phyloP scores from a whole-genome alignment of 37 sponge, comb jelly and placozoan genomes.

The Chondrosia reniformis region DNA sequence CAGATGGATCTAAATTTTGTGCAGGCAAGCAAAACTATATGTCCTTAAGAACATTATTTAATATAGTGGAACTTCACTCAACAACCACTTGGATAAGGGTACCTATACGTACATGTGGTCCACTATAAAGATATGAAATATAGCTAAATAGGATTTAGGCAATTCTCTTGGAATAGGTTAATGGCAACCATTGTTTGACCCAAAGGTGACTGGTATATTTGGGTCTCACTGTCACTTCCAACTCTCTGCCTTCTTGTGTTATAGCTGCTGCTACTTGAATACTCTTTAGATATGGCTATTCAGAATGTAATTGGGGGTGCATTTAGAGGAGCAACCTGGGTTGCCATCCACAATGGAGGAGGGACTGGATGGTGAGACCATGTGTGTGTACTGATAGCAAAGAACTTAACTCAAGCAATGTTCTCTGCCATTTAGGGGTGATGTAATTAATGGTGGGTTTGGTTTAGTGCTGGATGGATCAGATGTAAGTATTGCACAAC shows the following conservation, averaged over 20 bases:
- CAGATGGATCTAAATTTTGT: conserved; percentile 95
- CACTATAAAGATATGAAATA: no score
- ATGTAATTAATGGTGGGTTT: conserved; percentile 99
- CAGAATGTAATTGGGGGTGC: conserved; percentile 98
- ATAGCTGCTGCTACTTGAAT: neutral
- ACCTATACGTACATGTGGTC: no score
- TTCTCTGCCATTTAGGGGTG: conserved; percentile 56
- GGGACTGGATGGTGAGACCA: conserved; percentile 93
- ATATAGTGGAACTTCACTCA: no score
- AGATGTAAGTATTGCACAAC: conserved; percentile 39
- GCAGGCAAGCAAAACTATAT: conserved; percentile 80
- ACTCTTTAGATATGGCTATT: conserved; percentile 87
- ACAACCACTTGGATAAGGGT: no score
- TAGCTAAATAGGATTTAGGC: no score
- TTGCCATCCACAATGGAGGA: conserved; percentile 98
- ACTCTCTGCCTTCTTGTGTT: neutral
- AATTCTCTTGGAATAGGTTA: no score
- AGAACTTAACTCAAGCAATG: neutral
- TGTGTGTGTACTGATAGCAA: neutral
- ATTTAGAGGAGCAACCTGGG: conserved; percentile 95
- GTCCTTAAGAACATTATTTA: no score
- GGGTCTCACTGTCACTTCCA: neutral
- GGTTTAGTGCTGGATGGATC: conserved; percentile 94
- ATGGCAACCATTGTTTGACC: no score
- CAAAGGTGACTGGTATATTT: no score